Evolutionary conservation across 2,888 invertebrate genomes (phyloP).

Genomic region (Deilephila porcellus): DNA sequence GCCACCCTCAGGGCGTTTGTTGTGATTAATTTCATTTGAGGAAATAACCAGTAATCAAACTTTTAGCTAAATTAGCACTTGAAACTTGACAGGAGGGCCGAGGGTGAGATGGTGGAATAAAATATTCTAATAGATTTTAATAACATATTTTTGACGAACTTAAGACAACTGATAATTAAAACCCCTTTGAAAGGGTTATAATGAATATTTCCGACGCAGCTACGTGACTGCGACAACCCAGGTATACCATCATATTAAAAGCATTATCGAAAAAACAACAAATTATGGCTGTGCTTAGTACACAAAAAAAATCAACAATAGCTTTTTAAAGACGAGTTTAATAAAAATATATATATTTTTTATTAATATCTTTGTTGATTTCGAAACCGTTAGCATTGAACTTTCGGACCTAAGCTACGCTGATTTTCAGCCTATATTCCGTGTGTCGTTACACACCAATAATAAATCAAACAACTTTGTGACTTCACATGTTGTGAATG

Average conservation of each 20-base stretch:
- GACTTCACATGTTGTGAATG: not conserved
- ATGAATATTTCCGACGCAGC: constrained; percentile 43
- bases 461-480: constrained; percentile 3
- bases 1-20: constrained; percentile 38
- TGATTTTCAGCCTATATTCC: no score
- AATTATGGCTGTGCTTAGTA: not conserved
- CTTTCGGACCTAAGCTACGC: no score
- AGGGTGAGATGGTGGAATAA: constrained; percentile 63
- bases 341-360: not conserved
- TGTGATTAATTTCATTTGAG: constrained; percentile 60
- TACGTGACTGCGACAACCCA: not conserved
- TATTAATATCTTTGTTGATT: no score
- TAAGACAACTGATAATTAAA: constrained; percentile 79
- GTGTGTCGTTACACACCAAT: not conserved
- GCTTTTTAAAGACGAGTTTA: no score
- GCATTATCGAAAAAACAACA: not conserved
- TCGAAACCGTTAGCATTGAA: no score
- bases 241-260: not conserved
- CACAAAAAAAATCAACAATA: no score
- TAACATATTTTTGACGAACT: constrained; percentile 71
- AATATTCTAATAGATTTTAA: constrained; percentile 81
- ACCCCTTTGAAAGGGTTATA: constrained; percentile 52
- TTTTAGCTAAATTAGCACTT: constrained; percentile 77
- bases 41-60: constrained; percentile 69
- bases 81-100: constrained; percentile 59